Percentiles rank a stretch among this genome's conserved stretches.
Evolutionary conservation across 2,888 invertebrate genomes (phyloP).

Genomic region (Leucophenga montana): DNA sequence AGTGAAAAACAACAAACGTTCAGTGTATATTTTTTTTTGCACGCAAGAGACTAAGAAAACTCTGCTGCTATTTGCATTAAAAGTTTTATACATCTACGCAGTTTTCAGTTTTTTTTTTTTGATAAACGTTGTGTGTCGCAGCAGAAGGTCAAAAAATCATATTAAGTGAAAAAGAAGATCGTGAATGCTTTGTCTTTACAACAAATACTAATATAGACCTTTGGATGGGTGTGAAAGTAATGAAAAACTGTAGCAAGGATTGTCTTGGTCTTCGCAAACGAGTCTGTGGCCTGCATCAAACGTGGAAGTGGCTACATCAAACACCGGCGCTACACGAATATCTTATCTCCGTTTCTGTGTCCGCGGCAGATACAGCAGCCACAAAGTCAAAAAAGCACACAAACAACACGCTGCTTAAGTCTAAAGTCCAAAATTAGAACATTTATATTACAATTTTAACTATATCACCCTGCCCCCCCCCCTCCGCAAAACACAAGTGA

Average conservation of each 20-base stretch:
- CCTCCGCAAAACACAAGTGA: background rate
- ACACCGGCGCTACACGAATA: conserved; percentile 91
- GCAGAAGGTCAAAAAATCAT: conserved; percentile 2
- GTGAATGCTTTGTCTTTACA: conserved; percentile 16
- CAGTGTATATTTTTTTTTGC: conserved; percentile 31
- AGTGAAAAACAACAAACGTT: conserved; percentile 20
- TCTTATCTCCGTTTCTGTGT: conserved; percentile 79
- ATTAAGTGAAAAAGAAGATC: background rate
- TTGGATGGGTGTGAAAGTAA: conserved; percentile 72
- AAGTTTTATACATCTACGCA: conserved; percentile 33
- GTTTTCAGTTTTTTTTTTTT: background rate
- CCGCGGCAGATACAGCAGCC: conserved; percentile 24
- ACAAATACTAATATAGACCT: conserved; percentile 19
- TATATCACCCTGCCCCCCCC: background rate
- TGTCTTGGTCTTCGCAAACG: conserved; percentile 90
- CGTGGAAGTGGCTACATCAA: conserved; percentile 96
- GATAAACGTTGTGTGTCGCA: background rate
- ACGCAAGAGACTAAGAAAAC: conserved; percentile 42
- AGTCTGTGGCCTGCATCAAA: conserved; percentile 90
- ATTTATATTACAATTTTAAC: conserved; percentile 46
- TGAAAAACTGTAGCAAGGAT: conserved; percentile 70
- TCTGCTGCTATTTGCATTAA: conserved; percentile 22
- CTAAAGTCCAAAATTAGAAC: conserved; percentile 62
- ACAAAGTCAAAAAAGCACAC: conserved; percentile 31
- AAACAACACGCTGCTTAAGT: conserved; percentile 42